Conservation (phyloP, 2,888 invertebrate species). For the Syrista parreyssii region DNA sequence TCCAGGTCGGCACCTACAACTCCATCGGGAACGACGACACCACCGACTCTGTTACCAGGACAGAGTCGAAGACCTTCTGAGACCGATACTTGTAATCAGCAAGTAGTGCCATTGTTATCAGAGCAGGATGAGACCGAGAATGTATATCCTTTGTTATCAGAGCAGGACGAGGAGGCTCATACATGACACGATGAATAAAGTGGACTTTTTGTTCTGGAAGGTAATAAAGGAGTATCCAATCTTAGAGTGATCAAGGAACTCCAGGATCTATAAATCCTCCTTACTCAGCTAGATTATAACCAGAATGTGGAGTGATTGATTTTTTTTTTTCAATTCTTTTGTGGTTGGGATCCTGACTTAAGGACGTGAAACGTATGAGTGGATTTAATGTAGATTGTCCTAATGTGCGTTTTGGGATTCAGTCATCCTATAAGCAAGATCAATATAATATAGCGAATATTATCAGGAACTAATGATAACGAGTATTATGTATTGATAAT, state of each 20-base stretch:
- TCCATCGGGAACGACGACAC: conserved; percentile 77
- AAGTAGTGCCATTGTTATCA: conserved; percentile 57
- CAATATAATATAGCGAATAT: neutral
- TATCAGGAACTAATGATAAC: neutral
- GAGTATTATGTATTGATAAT: neutral
- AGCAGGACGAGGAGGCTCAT: conserved; percentile 41
- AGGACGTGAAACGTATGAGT: neutral
- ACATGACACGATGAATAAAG: neutral
- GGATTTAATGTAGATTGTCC: neutral
- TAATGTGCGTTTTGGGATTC: neutral
- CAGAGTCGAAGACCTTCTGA: conserved; percentile 59
- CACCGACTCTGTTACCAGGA: conserved; percentile 73
- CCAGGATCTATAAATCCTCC: neutral
- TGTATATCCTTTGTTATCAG: conserved; percentile 29
- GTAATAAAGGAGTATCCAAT: neutral
- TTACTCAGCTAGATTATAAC: neutral
- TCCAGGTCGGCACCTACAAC: conserved; percentile 86
- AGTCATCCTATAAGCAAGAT: neutral
- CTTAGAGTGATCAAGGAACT: neutral
- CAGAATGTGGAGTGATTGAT: neutral
- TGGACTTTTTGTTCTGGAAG: neutral
- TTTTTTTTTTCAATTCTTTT: neutral
- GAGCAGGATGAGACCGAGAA: conserved; percentile 59
- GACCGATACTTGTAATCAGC: conserved; percentile 48
- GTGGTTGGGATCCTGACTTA: neutral